Conservation (phyloP, 2,888 invertebrate species). For the Drosophila helvetica region DNA sequence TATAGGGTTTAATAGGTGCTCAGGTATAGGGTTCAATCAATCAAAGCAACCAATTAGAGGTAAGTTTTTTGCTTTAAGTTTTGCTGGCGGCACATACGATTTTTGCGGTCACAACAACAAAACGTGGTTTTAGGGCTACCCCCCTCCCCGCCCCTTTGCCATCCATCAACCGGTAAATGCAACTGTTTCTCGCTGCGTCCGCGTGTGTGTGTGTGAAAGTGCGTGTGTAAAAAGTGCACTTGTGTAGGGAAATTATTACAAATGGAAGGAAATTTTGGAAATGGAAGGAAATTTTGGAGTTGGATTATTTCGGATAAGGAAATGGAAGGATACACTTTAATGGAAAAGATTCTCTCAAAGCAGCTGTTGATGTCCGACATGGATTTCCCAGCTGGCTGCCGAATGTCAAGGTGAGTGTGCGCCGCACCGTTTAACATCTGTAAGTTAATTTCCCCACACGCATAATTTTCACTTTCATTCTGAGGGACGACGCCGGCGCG, state of each 20-base stretch:
- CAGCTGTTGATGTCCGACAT: conserved; percentile 25
- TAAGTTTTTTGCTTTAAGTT: conserved; percentile 10
- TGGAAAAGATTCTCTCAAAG: conserved; percentile 4
- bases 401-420: conserved; percentile 20
- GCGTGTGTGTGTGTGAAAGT: conserved; percentile 16
- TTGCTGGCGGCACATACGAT: conserved; percentile 18
- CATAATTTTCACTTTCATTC: conserved; percentile 24
- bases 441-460: background rate
- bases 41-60: conserved; percentile 1
- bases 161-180: conserved; percentile 27
- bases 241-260: no score
- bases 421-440: background rate
- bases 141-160: background rate
- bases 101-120: conserved; percentile 6
- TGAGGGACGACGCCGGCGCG: conserved; percentile 45
- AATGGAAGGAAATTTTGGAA: background rate
- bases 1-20: no score
- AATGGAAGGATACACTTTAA: background rate
- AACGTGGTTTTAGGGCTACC: background rate
- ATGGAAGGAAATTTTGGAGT: background rate
- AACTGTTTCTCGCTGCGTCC: conserved; percentile 24
- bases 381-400: conserved; percentile 22
- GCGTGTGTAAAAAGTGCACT: conserved; percentile 4
- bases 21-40: background rate
- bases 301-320: background rate